Base-by-base conservation (phyloP, 1,140 invertebrate genomes). In the Pseudomyrmex gracilis region DNA sequence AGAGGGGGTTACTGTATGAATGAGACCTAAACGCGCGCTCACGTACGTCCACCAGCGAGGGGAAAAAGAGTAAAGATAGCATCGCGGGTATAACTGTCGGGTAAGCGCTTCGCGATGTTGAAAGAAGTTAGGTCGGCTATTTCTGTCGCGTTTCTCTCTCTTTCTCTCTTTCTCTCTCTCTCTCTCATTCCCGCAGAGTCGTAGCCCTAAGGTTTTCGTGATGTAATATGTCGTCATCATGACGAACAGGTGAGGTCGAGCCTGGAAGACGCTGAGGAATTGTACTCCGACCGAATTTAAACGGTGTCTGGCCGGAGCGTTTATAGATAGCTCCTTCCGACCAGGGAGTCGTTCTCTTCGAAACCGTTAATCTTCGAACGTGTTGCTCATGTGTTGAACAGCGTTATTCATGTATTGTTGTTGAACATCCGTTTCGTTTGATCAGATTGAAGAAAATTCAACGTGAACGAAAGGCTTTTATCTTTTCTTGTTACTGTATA, bases 1-100 rank as follows among this genome's bases (percentile, higher is more conserved):
- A n/a, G n/a, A n/a, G n/a, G n/a, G 5, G 24, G 2, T 53, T 53
- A 60, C 51, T 82, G 84, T 82, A 84, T 88, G 82, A 85, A 86
- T 61, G 80, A 82, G 73, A 83, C 89, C 63, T 88, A 78, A 88
- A 71, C 76, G 71, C 51, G 61, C 17, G 47, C 58, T 34, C 24
- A 55, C 60, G 82, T 73, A 70, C 60, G 71, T 22, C 66, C 22
- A 74, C 66, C 22, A 74, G 68, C 53, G 73, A 86, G 80, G 82
- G 77, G 66, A 85, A 85, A 83, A 89, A 88, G 89, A 87, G 84
- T 84, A 90, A 90, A 90, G 88, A 90, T 90, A 90, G 88, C 80
- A 87, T 73, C 85, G 86, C 87, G 77, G 57, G 66, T 83, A 88
- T 78, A 84, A 85, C 83, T 87, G 82, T 86, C 83, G 78, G 55